Base-by-base conservation (phyloP, 2,888 invertebrate species). In the Dryadula phaetusa region DNA sequence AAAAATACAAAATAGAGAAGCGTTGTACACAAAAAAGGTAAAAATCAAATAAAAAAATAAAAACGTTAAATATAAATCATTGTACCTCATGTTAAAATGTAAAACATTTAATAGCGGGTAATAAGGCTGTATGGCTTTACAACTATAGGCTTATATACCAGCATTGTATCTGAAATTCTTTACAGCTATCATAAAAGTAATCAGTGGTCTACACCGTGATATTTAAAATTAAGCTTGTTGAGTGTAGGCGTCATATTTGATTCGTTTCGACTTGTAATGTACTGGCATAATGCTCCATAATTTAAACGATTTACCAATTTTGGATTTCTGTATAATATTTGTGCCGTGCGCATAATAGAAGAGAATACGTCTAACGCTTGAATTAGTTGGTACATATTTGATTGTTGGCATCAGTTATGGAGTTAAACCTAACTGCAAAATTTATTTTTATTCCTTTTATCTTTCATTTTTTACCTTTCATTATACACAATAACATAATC, bases 181-280 rank as follows among this genome's bases (percentile, higher is more conserved):
- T 40, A 49, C 25, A 47, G 47, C 18, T 42, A 20, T 37, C 47
- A 20, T 25, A 52, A 63, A 58, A 14, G 64, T 28, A 49, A 58
- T 40, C 47, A 12, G 46, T n/a, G 8, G 12, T 34, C 34, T 44
- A 14, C 60, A 32, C 16, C 64, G 37, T 58, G 64, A 47, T 42
- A 60, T 62, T 40, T 42, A 28, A 28, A 46, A 46, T 64, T 34
- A 56, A 42, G 40, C 40, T 49, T 18, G 49, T 32, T 32, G 40
- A 60, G 42, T 32, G 64, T 65, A 46, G 64, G 56, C 46, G 56
- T 44, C 2, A 28, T 34, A 32, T 64, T 20, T 52, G 49, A 58
- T 58, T 25, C 47, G 40, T 22, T 40, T 28, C 40, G 22, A 65
- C 28, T 65, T 32, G 49, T 52, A 60, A 65, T 32, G 32, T 65